These are phyloP conservation scores for Motacilla tschutschensis DNA, from an alignment of 2,113 vertebrate species.

Conservation along the genomic window DNA sequence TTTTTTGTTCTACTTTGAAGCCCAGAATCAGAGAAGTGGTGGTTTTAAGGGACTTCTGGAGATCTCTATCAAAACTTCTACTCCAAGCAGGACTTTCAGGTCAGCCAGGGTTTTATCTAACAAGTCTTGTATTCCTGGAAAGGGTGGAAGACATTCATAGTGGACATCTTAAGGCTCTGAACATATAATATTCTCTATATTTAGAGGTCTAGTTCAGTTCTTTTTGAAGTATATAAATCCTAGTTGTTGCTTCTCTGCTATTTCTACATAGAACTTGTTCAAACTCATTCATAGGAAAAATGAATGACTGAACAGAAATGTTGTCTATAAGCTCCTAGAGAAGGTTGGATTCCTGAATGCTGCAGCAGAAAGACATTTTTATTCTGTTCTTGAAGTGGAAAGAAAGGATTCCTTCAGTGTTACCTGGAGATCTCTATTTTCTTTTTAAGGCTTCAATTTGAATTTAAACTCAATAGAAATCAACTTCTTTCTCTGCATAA, in stretches of 20 bases:
- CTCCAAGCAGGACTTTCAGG: background rate
- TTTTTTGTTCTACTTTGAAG: background rate
- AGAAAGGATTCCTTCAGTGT: background rate
- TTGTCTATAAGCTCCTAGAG: background rate
- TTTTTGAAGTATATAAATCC: background rate
- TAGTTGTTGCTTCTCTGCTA: background rate
- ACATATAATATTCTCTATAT: background rate
- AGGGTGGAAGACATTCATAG: fast-evolving
- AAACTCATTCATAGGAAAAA: background rate
- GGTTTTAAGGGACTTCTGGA: background rate
- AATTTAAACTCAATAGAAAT: slow-evolving; percentile 56
- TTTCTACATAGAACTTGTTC: background rate
- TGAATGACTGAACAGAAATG: background rate
- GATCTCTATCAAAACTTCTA: background rate
- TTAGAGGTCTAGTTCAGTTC: background rate
- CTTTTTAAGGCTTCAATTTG: slow-evolving; percentile 27
- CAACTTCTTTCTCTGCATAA: slow-evolving; percentile 49
- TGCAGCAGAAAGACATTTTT: background rate
- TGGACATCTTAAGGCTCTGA: background rate
- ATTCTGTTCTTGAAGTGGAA: background rate
- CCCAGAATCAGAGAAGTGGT: background rate
- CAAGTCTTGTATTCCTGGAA: background rate
- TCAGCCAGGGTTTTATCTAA: background rate
- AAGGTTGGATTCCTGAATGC: background rate
- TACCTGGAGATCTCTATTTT: slow-evolving; percentile 13